Conservation (phyloP, 2,888 invertebrate genomes). For the Apantesis nais region DNA sequence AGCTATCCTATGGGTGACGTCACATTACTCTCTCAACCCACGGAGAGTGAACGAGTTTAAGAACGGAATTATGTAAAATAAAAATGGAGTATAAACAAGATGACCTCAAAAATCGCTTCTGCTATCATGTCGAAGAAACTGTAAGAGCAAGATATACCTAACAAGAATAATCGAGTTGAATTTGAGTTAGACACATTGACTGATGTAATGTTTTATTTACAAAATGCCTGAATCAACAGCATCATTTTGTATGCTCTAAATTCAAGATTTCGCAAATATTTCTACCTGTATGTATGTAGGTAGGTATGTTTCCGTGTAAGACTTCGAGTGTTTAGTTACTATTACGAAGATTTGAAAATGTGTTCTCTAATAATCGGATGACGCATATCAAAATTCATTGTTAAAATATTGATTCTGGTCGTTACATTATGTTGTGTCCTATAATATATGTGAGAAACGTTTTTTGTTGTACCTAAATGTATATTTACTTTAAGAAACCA, state of each 20-base stretch:
- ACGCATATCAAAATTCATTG: not conserved
- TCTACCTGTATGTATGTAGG: not conserved
- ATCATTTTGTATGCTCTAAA: not conserved
- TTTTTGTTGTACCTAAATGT: not conserved
- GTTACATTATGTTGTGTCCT: not conserved
- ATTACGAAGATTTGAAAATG: not conserved
- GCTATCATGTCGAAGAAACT: not conserved
- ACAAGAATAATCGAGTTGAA: not conserved
- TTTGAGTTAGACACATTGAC: not conserved
- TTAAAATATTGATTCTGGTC: not conserved
- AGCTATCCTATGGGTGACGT: conserved; percentile 87
- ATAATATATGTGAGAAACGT: not conserved
- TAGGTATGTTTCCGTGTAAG: not conserved
- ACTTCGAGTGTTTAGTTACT: not conserved
- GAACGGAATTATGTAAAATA: not conserved
- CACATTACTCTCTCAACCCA: conserved; percentile 87
- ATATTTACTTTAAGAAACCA: not conserved
- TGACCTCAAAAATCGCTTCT: not conserved
- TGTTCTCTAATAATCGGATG: not conserved
- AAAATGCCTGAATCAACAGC: not conserved
- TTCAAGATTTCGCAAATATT: not conserved
- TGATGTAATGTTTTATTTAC: not conserved
- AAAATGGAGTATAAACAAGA: not conserved
- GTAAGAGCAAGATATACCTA: not conserved
- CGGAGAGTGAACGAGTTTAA: conserved; percentile 84